phyloP scores from a whole-genome alignment of 2,113 vertebrate genomes.

The Sinocyclocheilus anophthalmus region DNA sequence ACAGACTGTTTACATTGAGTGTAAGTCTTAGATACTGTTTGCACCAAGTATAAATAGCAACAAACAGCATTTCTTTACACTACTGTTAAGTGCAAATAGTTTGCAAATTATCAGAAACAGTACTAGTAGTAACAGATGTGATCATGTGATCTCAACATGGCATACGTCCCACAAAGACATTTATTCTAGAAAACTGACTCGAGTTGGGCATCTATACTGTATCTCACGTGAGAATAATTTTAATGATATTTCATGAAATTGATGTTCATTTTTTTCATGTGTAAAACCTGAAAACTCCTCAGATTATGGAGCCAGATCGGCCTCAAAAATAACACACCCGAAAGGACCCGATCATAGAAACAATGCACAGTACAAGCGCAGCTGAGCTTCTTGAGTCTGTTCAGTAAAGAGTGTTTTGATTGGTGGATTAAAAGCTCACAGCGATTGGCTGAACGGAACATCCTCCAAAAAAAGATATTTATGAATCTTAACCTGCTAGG shows the following conservation, averaged over 20 bases:
- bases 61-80: neutral
- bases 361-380: too few relatives aligned
- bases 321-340: too few relatives aligned
- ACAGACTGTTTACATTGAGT: neutral
- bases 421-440: too few relatives aligned
- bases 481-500: too few relatives aligned
- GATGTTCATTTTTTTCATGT: neutral
- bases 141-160: neutral
- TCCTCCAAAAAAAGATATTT: too few relatives aligned
- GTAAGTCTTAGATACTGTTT: neutral
- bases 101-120: neutral
- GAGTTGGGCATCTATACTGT: neutral
- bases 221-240: neutral
- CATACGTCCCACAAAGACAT: neutral
- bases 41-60: neutral
- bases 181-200: neutral
- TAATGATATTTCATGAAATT: neutral
- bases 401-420: too few relatives aligned
- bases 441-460: too few relatives aligned
- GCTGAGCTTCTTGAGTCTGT: too few relatives aligned
- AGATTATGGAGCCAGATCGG: too few relatives aligned
- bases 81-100: neutral
- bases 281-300: neutral
- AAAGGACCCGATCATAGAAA: too few relatives aligned
- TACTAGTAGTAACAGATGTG: neutral